A percentile compares a stretch with the other conserved stretches of the same genome.
These are phyloP conservation scores for Aphaenogaster ashmeadi DNA, from an alignment of 1,140 invertebrate species.

Conservation along the genomic window DNA sequence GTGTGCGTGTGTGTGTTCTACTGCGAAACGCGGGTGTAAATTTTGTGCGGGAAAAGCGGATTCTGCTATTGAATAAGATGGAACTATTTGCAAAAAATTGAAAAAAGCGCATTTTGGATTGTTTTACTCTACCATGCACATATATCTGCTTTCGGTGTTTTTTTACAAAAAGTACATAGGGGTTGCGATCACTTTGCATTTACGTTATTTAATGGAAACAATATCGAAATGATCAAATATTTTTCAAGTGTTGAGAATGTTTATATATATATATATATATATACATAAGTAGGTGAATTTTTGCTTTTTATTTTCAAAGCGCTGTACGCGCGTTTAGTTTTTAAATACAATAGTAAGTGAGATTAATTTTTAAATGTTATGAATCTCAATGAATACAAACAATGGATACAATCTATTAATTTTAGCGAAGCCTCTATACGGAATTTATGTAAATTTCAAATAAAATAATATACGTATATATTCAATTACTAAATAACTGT, in stretches of 20 bases:
- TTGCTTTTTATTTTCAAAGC: neutral
- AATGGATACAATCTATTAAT: neutral
- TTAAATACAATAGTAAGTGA: neutral
- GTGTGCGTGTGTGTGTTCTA: slow-evolving; percentile 19
- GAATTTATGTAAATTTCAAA: neutral
- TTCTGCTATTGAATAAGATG: neutral
- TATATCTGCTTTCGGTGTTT: neutral
- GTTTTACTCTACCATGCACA: neutral
- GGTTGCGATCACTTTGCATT: neutral
- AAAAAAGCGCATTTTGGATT: neutral
- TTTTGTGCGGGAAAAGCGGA: slow-evolving; percentile 3
- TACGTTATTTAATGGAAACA: neutral
- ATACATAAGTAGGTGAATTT: neutral
- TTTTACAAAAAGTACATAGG: neutral
- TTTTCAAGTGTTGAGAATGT: neutral
- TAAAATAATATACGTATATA: neutral
- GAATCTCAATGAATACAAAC: neutral
- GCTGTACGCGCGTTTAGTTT: neutral
- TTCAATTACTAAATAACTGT: neutral
- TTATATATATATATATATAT: neutral
- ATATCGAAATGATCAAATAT: neutral
- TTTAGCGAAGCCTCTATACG: neutral
- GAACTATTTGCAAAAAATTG: neutral
- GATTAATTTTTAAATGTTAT: neutral
- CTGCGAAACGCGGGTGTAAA: neutral